These are phyloP conservation scores for Tortricodes alternella DNA, from an alignment of 2,888 invertebrate genomes.

Conservation along the genomic window DNA sequence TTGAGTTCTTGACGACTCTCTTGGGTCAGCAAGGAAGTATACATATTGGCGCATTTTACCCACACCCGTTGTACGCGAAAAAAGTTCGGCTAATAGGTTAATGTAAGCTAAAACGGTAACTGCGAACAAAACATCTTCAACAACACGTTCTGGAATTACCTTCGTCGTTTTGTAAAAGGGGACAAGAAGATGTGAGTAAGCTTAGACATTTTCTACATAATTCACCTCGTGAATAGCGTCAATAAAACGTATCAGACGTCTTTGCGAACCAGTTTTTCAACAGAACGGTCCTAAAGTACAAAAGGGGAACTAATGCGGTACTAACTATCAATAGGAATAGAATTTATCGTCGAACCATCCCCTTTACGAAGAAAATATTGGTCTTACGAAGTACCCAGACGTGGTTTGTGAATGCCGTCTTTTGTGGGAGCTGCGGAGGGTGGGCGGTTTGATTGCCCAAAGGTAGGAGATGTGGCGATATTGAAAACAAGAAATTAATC, in stretches of 20 bases:
- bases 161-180: not conserved
- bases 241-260: conserved; percentile 38
- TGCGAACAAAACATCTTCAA: too few species aligned
- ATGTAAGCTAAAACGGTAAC: too few species aligned
- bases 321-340: conserved; percentile 76
- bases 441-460: conserved; percentile 31
- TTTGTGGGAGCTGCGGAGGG: conserved; percentile 56
- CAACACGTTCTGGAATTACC: too few species aligned
- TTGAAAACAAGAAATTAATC: not conserved
- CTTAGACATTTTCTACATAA: conserved; percentile 17
- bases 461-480: conserved; percentile 31
- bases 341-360: conserved; percentile 73
- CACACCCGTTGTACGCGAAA: too few species aligned
- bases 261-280: conserved; percentile 67
- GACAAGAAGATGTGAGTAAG: not conserved
- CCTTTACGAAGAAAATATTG: conserved; percentile 78
- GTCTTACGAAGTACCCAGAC: conserved; percentile 78
- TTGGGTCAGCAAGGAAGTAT: too few species aligned
- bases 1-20: too few species aligned
- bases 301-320: conserved; percentile 76
- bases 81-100: too few species aligned
- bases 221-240: too few species aligned
- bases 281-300: conserved; percentile 66
- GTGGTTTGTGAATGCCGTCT: conserved; percentile 70
- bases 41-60: too few species aligned